A percentile compares a stretch with the other conserved stretches of the same genome.
Evolutionary conservation across 2,888 invertebrate species (phyloP).

Genomic region (Oeneis ivallda): DNA sequence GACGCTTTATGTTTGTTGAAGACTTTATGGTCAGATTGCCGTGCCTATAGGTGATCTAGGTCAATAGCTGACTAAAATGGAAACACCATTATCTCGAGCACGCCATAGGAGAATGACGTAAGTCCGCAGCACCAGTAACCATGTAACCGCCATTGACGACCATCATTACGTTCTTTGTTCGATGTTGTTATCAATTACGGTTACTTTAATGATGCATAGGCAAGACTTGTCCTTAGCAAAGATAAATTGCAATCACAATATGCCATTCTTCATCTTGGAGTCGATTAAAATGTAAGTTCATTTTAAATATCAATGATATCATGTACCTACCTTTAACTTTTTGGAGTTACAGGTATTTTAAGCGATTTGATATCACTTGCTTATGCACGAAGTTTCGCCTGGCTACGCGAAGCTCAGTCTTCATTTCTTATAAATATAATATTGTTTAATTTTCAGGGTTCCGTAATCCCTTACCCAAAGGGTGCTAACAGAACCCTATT

Average conservation of each 20-base stretch:
- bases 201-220: conserved; percentile 33
- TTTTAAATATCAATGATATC: not conserved
- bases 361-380: too few relatives aligned
- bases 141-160: conserved; percentile 39
- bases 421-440: too few relatives aligned
- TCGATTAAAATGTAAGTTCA: conserved; percentile 6
- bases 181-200: conserved; percentile 54
- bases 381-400: too few relatives aligned
- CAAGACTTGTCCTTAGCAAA: conserved; percentile 18
- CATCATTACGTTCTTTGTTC: conserved; percentile 54
- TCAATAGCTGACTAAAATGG: conserved; percentile 68
- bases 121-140: conserved; percentile 55
- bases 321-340: too few relatives aligned
- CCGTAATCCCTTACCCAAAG: too few relatives aligned
- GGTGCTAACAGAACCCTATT: too few relatives aligned
- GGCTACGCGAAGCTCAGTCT: too few relatives aligned
- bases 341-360: too few relatives aligned
- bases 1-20: not conserved
- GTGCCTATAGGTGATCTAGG: conserved; percentile 64
- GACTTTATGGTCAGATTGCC: conserved; percentile 58
- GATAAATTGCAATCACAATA: conserved; percentile 12
- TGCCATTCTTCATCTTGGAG: conserved; percentile 10
- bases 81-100: conserved; percentile 62
- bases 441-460: too few relatives aligned
- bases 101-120: conserved; percentile 62